phyloP scores from a whole-genome alignment of 2,113 vertebrate species.

The Dasyurus viverrinus region DNA sequence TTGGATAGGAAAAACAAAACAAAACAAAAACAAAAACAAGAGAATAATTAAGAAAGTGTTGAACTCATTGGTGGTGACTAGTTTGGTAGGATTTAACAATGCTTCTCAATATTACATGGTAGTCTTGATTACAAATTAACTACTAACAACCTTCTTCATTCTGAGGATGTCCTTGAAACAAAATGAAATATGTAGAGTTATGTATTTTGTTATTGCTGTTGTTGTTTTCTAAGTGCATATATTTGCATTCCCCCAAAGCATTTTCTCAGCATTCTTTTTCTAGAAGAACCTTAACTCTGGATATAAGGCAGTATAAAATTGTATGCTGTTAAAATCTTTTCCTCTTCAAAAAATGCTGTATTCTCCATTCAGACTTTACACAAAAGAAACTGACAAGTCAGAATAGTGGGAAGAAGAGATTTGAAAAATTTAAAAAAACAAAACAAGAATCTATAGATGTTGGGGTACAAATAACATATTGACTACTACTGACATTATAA shows the following conservation, averaged over 20 bases:
- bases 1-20: neutral
- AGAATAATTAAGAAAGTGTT: neutral
- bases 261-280: neutral
- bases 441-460: neutral
- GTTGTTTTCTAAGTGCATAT: neutral
- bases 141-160: neutral
- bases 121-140: neutral
- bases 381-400: neutral
- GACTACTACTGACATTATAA: neutral
- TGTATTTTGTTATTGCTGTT: neutral
- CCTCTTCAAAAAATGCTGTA: neutral
- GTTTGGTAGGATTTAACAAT: neutral
- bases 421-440: neutral
- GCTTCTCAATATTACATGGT: neutral
- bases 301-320: neutral
- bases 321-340: neutral
- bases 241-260: neutral
- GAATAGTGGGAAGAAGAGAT: neutral
- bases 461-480: neutral
- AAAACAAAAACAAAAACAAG: neutral
- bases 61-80: neutral
- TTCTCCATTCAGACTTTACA: neutral
- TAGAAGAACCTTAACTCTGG: neutral
- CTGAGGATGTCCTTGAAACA: neutral
- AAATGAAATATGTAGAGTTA: neutral